Base-by-base conservation (phyloP, 2,113 vertebrate genomes). In the Theristicus caerulescens region DNA sequence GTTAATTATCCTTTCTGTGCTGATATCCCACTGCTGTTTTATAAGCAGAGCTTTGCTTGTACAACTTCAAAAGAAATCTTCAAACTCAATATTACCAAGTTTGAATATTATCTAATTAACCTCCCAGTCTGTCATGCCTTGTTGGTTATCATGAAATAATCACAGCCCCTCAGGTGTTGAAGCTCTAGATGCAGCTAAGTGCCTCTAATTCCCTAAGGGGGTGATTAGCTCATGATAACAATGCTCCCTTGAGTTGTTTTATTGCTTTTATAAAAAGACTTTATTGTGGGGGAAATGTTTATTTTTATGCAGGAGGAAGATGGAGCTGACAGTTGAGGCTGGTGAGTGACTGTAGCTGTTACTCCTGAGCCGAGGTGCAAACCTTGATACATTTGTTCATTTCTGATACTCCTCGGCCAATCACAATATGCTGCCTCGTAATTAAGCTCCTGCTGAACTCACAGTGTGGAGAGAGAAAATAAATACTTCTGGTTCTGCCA, bases 51-150 rank as follows among this genome's bases (percentile, higher is more conserved):
- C 90, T 98, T 97, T 97, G 81, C 90, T 97, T 96, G 94, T 93
- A 92, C 65, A 97, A 97, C 95, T 98, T 98, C 95, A 96, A 96
- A 98, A 98, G 96, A 96, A 97, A 95, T 97, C 93, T 97, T 97
- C 94, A 97, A 97, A 97, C 85, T 93, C 74, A 94, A 86, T 95
- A 96, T 97, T 97, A 97, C 94, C 77, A 97, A 97, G 89, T 96
- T 98, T 97, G 97, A 97, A 97, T 97, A 98, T 97, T 98, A 97
- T 96, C 97, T 98, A 98, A 98, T 98, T 98, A 98, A 97, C 94
- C 97, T 98, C 97, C 93, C 97, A 97, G 96, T 74, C 81, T 97
- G 96, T 97, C 97, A 97, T 96, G 96, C 90, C 86, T 97, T 92
- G 97, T 96, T 97, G 96, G 96, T 97, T 98, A 98, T 97, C 94